A percentile compares a stretch with the other conserved stretches of the same genome.
These are phyloP conservation scores for Therioaphis trifolii DNA, from an alignment of 2,888 invertebrate species.

Conservation along the genomic window DNA sequence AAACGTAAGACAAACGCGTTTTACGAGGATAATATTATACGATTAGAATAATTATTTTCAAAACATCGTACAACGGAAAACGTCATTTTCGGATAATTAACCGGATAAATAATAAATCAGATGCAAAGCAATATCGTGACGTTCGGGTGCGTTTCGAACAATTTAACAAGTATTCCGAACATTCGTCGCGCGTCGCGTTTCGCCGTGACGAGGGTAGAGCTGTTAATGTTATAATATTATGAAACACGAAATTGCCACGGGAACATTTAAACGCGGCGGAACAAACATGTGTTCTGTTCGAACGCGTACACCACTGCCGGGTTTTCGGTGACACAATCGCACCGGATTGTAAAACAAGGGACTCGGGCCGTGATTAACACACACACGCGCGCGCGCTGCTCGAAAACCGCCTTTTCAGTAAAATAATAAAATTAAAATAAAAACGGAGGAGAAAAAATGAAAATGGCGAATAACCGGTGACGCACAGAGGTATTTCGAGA, in stretches of 20 bases:
- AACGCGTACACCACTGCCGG: not conserved
- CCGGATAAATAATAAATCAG: conserved; percentile 35
- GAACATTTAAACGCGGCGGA: conserved; percentile 3
- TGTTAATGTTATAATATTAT: conserved; percentile 13
- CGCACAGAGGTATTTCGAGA: too few relatives aligned
- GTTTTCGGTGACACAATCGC: not conserved
- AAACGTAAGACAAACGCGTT: too few relatives aligned
- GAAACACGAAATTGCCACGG: conserved; percentile 11
- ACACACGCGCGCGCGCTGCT: too few relatives aligned
- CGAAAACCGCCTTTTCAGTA: too few relatives aligned
- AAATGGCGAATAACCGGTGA: too few relatives aligned
- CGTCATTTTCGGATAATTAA: conserved; percentile 2
- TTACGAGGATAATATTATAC: too few relatives aligned
- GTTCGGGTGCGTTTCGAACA: conserved; percentile 45
- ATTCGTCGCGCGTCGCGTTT: not conserved
- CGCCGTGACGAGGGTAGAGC: conserved; percentile 20
- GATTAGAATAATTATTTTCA: too few relatives aligned
- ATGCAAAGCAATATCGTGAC: conserved; percentile 5
- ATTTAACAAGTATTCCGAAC: conserved; percentile 42
- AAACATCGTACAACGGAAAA: too few relatives aligned
- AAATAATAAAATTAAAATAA: too few relatives aligned
- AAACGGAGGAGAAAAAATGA: too few relatives aligned
- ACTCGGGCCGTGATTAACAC: not conserved
- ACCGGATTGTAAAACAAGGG: conserved; percentile 14
- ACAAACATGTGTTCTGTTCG: not conserved